phyloP scores from a whole-genome alignment of 2,888 invertebrate species.

The Nemotelus pantherinus region DNA sequence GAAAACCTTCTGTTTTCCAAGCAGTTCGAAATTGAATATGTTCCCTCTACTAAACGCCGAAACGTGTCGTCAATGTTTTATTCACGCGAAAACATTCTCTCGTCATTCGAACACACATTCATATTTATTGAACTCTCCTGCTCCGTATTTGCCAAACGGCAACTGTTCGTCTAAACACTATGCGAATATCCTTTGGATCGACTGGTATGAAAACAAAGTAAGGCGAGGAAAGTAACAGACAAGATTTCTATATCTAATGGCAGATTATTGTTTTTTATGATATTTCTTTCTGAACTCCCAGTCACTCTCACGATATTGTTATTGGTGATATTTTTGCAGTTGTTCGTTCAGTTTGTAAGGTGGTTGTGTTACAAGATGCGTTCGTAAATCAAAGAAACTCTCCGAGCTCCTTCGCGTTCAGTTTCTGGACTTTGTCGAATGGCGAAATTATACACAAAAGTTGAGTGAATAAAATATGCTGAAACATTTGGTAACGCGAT shows the following conservation, averaged over 20 bases:
- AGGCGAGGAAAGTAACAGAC: constrained; percentile 11
- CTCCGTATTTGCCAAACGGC: constrained; percentile 16
- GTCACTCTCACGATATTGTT: constrained; percentile 37
- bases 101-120: constrained; percentile 43
- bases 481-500: constrained; percentile 64
- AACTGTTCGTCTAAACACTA: neutral
- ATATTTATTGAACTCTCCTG: constrained; percentile 47
- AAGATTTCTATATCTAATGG: constrained; percentile 19
- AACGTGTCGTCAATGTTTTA: constrained; percentile 49
- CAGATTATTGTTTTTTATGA: constrained; percentile 47
- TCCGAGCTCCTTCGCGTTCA: constrained; percentile 21
- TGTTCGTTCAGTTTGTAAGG: constrained; percentile 4
- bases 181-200: neutral
- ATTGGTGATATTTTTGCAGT: constrained; percentile 19
- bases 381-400: neutral
- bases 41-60: neutral
- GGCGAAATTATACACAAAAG: constrained; percentile 50
- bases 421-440: constrained; percentile 43
- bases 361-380: neutral
- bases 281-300: constrained; percentile 49
- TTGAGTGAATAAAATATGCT: constrained; percentile 52
- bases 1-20: no score
- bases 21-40: no score
- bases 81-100: constrained; percentile 47
- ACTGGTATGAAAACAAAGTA: neutral